phyloP scores from a whole-genome alignment of 2,113 vertebrate genomes.

The Alouatta palliata region DNA sequence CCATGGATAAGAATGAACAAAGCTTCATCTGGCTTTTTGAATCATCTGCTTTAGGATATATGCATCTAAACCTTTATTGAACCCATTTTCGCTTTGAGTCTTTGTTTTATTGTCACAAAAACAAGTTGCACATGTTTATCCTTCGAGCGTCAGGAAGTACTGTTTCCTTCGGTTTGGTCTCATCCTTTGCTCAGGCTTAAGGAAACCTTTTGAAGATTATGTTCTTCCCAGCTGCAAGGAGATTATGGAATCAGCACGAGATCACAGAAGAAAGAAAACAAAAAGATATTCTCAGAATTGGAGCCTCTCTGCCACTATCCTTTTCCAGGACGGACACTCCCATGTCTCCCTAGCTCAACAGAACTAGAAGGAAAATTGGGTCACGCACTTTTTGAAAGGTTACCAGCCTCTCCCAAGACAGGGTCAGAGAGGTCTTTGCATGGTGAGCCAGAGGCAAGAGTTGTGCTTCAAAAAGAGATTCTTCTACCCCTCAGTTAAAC shows the following conservation, averaged over 20 bases:
- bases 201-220: slow-evolving; percentile 54
- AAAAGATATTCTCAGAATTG: neutral
- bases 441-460: neutral
- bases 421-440: neutral
- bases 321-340: neutral
- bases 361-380: neutral
- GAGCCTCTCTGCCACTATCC: neutral
- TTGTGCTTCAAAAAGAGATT: neutral
- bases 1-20: neutral
- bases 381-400: neutral
- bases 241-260: neutral
- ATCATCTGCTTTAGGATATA: neutral
- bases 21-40: too few relatives aligned
- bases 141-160: neutral
- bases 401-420: neutral
- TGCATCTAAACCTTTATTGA: neutral
- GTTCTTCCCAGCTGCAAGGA: neutral
- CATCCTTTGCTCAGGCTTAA: neutral
- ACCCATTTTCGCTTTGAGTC: neutral
- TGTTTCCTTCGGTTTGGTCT: neutral
- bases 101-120: neutral
- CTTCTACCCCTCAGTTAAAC: neutral
- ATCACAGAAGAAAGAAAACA: slow-evolving; percentile 26
- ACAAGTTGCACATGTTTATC: slow-evolving; percentile 7
- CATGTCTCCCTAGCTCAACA: neutral